Evolutionary conservation across 2,797 vertebrate species (phyloP).

Genomic region (Parauchenoglanis punctatus): DNA sequence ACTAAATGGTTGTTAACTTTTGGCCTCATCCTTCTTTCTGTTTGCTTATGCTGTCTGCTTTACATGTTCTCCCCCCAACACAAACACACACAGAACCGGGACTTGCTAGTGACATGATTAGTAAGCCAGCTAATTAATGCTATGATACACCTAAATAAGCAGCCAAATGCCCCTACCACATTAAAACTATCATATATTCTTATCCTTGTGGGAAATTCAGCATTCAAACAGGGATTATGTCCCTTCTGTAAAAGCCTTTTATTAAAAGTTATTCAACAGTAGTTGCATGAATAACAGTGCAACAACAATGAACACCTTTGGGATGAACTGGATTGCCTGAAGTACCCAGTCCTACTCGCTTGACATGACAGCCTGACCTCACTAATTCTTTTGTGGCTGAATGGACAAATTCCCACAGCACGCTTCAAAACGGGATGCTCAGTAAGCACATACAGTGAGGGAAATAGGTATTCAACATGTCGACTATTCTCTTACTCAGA

Average conservation of each 20-base stretch:
- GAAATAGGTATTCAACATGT: no score
- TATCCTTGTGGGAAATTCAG: not conserved
- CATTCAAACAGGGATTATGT: not conserved
- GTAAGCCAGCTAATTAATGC: not conserved
- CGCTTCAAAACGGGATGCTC: not conserved
- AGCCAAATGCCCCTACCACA: not conserved
- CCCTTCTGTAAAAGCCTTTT: not conserved
- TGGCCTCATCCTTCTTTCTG: not conserved
- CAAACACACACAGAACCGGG: not conserved
- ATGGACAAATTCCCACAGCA: not conserved
- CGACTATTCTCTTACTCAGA: no score
- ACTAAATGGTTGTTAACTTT: not conserved
- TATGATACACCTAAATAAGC: not conserved
- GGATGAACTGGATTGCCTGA: not conserved
- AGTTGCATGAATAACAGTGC: not conserved
- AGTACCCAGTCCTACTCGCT: not conserved
- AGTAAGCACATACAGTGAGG: not conserved
- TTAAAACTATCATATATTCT: not conserved
- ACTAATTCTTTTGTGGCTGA: not conserved
- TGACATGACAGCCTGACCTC: not conserved
- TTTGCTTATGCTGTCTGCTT: conserved; percentile 21
- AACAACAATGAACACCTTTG: not conserved
- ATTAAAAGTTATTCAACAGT: not conserved
- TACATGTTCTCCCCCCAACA: conserved; percentile 4
- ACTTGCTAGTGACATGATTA: not conserved